Evolutionary conservation across 1,140 invertebrate species (phyloP), one percentile per base, ranked within the genome.

Genomic region (Bathynomus jamesi): DNA sequence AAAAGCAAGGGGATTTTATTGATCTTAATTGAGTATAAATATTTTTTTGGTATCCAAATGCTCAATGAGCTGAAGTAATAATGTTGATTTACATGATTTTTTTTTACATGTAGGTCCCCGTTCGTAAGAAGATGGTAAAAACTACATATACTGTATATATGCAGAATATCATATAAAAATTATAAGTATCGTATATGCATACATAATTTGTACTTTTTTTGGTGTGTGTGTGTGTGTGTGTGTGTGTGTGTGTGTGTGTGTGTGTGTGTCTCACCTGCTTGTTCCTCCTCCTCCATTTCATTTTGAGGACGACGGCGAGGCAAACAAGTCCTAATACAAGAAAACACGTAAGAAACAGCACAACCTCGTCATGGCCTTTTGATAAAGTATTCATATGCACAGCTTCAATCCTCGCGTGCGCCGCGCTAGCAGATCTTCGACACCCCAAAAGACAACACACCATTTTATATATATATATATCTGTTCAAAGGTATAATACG

Each of bases 291-390:
- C 62, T 69, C 46, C 67, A 69, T 53, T 61, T 53, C 67, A 69
- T 69, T 61, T 69, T 69, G 25, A 69, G 53, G 10, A 69, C 46
- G 40, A 69, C 62, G 67, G 53, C 67, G 5, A 69, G 53, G 13
- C 67, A 69, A 7, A 69, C 67, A 60, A 28, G 53, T 13, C 67
- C 67, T 11, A 69, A 60, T 2, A 61, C 21, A 0, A 69, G 46
- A 28, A 69, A 69, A 11, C 67, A 69, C 7, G 67, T 29, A 2
- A 69, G 67, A 28, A 69, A 69, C 21, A 69, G 53, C 0, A 46
- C 40, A 53, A 69, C 40, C 21, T 53, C 40, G 5, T 53, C 40
- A 21, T 53, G 40, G 1, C 40, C 5, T 53, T 53, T 53, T 53
- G 40, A 17, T 17, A 8, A 53, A 53, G 13, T 53, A 17, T 21